These are phyloP conservation scores for Heliconius eleuchia DNA, from an alignment of 1,140 invertebrate species.

Conservation along the genomic window DNA sequence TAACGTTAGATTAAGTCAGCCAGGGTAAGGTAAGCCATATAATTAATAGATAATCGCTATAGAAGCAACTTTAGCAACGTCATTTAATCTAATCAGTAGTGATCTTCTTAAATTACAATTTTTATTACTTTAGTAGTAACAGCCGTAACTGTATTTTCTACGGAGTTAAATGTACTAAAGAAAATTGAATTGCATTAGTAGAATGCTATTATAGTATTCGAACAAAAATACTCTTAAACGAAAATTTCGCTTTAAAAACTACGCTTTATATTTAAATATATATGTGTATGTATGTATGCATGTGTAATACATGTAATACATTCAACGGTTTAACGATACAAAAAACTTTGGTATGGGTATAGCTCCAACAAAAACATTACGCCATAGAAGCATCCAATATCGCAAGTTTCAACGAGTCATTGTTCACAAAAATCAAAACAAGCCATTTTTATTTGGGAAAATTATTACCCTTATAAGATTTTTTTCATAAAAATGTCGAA, in stretches of 20 bases:
- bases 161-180: constrained; percentile 5
- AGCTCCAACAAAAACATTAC: constrained; percentile 50
- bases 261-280: background rate
- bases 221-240: background rate
- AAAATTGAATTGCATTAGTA: constrained; percentile 13
- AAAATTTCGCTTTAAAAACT: background rate
- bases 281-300: background rate
- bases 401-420: constrained; percentile 36
- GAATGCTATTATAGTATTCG: background rate
- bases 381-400: constrained; percentile 55
- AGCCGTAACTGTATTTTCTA: background rate
- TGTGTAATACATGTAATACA: background rate
- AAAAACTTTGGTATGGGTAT: constrained; percentile 62
- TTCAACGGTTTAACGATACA: constrained; percentile 57
- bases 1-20: background rate
- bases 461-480: background rate
- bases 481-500: background rate
- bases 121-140: constrained; percentile 3
- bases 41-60: constrained; percentile 15
- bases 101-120: constrained; percentile 8
- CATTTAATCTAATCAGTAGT: constrained; percentile 1
- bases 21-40: constrained; percentile 3
- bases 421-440: constrained; percentile 1
- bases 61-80: constrained; percentile 2
- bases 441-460: background rate